Evolutionary conservation across 2,888 invertebrate genomes (phyloP).

Genomic region (Ectobius pallidus): DNA sequence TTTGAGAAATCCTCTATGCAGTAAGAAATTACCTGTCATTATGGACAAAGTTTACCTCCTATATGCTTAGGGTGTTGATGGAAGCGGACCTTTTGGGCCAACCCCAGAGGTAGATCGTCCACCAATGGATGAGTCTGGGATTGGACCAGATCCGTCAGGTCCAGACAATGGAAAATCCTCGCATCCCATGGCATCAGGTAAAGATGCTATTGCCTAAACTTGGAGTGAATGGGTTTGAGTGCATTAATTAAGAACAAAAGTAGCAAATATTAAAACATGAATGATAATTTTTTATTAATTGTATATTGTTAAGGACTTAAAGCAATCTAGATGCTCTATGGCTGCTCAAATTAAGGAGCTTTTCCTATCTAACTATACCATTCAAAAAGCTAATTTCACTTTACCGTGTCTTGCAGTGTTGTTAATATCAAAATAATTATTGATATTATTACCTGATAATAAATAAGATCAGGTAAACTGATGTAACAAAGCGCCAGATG

Average conservation of each 20-base stretch:
- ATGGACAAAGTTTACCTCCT: too few species aligned
- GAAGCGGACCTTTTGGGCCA: constrained; percentile 28
- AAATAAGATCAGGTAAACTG: too few species aligned
- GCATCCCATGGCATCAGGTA: constrained; percentile 24
- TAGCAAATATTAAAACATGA: not conserved
- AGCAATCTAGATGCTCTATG: not conserved
- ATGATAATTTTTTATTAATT: not conserved
- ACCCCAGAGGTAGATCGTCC: constrained; percentile 32
- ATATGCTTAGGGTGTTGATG: constrained; percentile 27
- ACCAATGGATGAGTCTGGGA: constrained; percentile 33
- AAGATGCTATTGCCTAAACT: not conserved
- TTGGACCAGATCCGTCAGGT: constrained; percentile 24
- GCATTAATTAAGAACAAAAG: not conserved
- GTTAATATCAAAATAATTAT: too few species aligned
- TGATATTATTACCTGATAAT: too few species aligned
- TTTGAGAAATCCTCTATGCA: too few species aligned
- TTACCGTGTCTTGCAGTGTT: too few species aligned
- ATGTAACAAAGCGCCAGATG: too few species aligned
- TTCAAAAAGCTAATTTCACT: not conserved
- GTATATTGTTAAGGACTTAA: not conserved
- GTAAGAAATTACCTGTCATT: too few species aligned
- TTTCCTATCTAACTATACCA: not conserved
- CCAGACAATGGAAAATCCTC: constrained; percentile 19
- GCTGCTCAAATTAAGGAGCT: not conserved
- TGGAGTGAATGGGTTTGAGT: not conserved